Evolutionary conservation across 2,888 invertebrate genomes (phyloP), one percentile per base, ranked within the genome.

Genomic region (Drosophila emarginata): DNA sequence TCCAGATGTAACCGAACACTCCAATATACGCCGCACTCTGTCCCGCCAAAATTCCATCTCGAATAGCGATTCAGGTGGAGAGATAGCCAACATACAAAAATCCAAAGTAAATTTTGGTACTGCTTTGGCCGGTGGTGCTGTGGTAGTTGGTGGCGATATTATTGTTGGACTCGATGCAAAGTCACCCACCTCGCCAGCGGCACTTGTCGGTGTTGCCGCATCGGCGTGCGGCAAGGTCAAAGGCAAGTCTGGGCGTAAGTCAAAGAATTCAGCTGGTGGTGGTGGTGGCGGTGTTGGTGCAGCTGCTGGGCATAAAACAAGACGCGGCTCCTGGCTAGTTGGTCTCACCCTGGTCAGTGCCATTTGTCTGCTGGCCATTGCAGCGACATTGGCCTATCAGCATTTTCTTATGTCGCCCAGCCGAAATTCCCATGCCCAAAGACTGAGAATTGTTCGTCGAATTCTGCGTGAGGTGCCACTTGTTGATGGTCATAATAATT

Each of bases 401-500:
- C 91, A 91, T 72, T 89, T 91, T 61, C 76, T 91, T 40, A 89
- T 91, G 89, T 78, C 90, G 23, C 91, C 92, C 75, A 91, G 89
- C 76, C 90, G 92, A 57, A 91, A 92, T 72, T 92, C 92, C 63
- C 92, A 91, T 72, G 91, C 92, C 66, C 91, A 92, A 89, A 87
- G 92, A 88, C 89, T 92, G 86, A 89, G 89, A 88, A 91, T 92
- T 75, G 92, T 92, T 45, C 77, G 87, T 37, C 90, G 90, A 66
- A 90, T 92, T 58, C 79, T 92, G 75, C 89, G 90, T 39, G 92
- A 92, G 57, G 91, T 92, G 54, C 92, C 92, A 2, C 81, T 92
- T 45, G 91, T 92, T 69, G 92, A 96, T 90, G 96, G 96, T 74
- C 97, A 97, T 92, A 96, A 97, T 92, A 97, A 97, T 91, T 93